Base-by-base conservation (phyloP, 2,113 vertebrate genomes). In the Mus pahari region DNA sequence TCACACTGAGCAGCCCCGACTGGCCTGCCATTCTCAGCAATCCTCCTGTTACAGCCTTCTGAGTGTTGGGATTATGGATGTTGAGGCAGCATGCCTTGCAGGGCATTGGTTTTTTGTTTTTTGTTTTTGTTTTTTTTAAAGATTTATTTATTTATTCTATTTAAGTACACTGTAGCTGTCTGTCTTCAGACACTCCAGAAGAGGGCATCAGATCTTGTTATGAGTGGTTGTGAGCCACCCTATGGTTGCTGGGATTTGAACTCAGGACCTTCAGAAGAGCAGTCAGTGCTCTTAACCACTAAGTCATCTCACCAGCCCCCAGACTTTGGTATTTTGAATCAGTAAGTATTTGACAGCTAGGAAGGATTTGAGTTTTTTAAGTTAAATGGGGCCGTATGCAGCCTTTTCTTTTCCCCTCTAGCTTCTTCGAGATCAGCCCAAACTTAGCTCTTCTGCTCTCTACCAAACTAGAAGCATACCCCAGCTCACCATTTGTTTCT, bases 361-460 rank as follows among this genome's bases (percentile, higher is more conserved):
- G 31, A 88, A 82, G 86, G 68, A 92, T 28, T 88, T 26, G 89
- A 55, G 39, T 87, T 84, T n/a, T n/a, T 28, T 94, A 82, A 89
- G 33, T 50, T 91, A 89, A 95, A 82, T 19, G 39, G 16, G 60
- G 55, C 33, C 28, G 68, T 26, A 26, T 3, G 1, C 16, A 94
- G 36, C 45, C 26, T 60, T 66, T 92, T 73, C 22, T 90, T 62
- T 11, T 28, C 71, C 50, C 91, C 39, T 96, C 53, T 31, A 79
- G 79, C 45, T 81, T 90, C 58, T 94, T 33, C 11, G 48, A 55
- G 31, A 83, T 3, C 16, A 79, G 5, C 24, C 31, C 64, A 94
- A 93, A 91, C 50, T 86, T 4, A 83, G 74, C n/a, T 79, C 66
- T 96, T 81, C 6, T 7, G 92, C 75, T 94, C 94, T 88, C 55